Evolutionary conservation across 2,797 vertebrate genomes (phyloP), one percentile per base, ranked within the genome.

Genomic region (Nyctibius grandis): DNA sequence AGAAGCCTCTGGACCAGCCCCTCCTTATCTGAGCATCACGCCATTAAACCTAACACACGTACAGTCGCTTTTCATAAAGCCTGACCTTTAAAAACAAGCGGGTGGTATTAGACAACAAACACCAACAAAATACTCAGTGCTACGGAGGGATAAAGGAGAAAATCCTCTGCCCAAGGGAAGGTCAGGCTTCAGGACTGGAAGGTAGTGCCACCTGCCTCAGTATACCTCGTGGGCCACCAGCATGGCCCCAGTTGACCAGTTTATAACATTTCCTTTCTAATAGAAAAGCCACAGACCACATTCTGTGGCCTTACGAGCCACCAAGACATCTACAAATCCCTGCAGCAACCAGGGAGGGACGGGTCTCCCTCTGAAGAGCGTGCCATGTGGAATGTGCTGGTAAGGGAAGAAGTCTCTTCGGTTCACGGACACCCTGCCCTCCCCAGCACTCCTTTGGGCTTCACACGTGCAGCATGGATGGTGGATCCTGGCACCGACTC

Each of bases 41-140:
- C 7, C n/a, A 40, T 76, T 89, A 90, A 94, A 70, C 19, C 12
- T n/a, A 91, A 76, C 0, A 4, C 0, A 0, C 16, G n/a, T 50
- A 56, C 15, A 36, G 75, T 45, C 56, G 31, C n/a, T 92, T 95
- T 95, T 91, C 81, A 72, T 61, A 95, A 95, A 94, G 68, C 31
- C 64, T 87, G 75, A 91, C 90, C 84, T 96, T 92, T 88, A 89
- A 53, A 63, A 85, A 54, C 60, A 88, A 85, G 72, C n/a, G 68
- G 80, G 56, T 53, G 64, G 57, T 68, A 85, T 95, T 83, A 92
- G 56, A 70, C 84, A 85, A 95, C 28, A 79, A 82, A 79, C 56
- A 86, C 12, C 79, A 95, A 84, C 60, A 92, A 89, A 89, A 85
- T 36, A 79, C 15, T 73, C 34, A 50, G 57, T 0, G 0, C 69